Percentiles rank a stretch among this genome's conserved stretches.
phyloP scores from a whole-genome alignment of 1,140 invertebrate genomes.

The Andrena cerasifolii region DNA sequence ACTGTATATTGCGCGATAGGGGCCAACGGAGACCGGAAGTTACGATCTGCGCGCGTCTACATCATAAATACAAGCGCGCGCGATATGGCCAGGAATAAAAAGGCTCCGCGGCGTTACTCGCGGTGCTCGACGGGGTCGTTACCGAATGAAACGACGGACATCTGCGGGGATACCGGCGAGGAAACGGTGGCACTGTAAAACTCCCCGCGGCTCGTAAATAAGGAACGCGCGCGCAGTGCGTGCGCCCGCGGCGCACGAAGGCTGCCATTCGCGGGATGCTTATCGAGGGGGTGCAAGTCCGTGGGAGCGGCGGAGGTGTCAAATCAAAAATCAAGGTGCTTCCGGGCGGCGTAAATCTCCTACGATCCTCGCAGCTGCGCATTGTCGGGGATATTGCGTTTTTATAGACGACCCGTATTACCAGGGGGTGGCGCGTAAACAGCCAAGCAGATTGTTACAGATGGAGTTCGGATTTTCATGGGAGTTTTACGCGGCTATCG shows the following conservation, averaged over 20 bases:
- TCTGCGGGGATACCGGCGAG: not conserved
- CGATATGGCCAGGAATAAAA: not conserved
- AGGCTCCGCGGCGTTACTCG: not conserved
- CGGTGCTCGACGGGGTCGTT: not conserved
- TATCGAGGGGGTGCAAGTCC: too few relatives aligned
- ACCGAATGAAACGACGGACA: conserved; percentile 4
- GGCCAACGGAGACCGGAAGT: conserved; percentile 7
- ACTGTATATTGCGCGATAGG: not conserved
- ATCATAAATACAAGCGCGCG: conserved; percentile 5
- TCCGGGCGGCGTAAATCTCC: conserved; percentile 43
- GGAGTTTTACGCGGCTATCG: conserved; percentile 11
- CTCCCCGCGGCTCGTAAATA: conserved; percentile 44
- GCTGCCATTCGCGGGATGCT: too few relatives aligned
- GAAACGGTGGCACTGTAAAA: conserved; percentile 38
- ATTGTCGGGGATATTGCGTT: conserved; percentile 17
- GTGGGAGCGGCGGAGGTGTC: not conserved
- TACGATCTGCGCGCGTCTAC: conserved; percentile 4
- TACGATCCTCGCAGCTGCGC: conserved; percentile 29
- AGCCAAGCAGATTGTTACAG: conserved; percentile 16
- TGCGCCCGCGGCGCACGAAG: not conserved
- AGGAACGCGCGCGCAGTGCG: conserved; percentile 3
- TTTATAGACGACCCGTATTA: conserved; percentile 22
- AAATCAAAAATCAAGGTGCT: conserved; percentile 52
- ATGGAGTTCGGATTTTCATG: conserved; percentile 29
- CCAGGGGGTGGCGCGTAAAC: conserved; percentile 14